phyloP scores from a whole-genome alignment of 2,888 invertebrate species.

The Brassicogethes aeneus region DNA sequence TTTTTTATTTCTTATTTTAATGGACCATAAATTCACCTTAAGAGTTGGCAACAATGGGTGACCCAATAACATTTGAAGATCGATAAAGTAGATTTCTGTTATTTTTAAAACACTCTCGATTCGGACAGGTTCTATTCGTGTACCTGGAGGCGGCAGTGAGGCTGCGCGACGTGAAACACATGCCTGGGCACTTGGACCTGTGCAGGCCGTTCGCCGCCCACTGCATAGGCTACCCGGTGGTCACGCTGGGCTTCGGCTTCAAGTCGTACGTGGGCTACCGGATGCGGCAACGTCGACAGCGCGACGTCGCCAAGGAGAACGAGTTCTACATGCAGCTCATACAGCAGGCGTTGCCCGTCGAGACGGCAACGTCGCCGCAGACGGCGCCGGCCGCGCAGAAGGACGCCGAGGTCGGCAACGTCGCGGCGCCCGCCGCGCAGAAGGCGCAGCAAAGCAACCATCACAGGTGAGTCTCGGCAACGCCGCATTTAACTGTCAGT shows the following conservation, averaged over 20 bases:
- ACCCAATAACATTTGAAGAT: too few relatives aligned
- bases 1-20: too few relatives aligned
- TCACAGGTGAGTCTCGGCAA: too few relatives aligned
- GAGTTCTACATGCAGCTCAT: constrained; percentile 90
- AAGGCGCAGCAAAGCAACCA: too few relatives aligned
- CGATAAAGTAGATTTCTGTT: too few relatives aligned
- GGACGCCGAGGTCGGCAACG: constrained; percentile 11
- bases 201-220: constrained; percentile 95
- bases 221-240: constrained; percentile 47
- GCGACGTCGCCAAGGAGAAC: constrained; percentile 90
- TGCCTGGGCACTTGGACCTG: constrained; percentile 80
- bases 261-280: constrained; percentile 80
- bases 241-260: constrained; percentile 87
- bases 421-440: too few relatives aligned
- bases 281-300: constrained; percentile 83
- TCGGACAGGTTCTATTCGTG: constrained; percentile 62
- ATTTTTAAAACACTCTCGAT: too few relatives aligned
- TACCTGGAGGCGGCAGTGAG: constrained; percentile 90
- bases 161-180: constrained; percentile 71
- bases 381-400: constrained; percentile 11
- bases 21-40: too few relatives aligned
- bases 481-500: too few relatives aligned
- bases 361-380: constrained; percentile 21
- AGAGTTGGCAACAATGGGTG: too few relatives aligned
- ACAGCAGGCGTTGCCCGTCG: constrained; percentile 78